A percentile compares a stretch with the other conserved stretches of the same genome.
phyloP scores from a whole-genome alignment of 2,888 invertebrate species.

The Neoascia interrupta region DNA sequence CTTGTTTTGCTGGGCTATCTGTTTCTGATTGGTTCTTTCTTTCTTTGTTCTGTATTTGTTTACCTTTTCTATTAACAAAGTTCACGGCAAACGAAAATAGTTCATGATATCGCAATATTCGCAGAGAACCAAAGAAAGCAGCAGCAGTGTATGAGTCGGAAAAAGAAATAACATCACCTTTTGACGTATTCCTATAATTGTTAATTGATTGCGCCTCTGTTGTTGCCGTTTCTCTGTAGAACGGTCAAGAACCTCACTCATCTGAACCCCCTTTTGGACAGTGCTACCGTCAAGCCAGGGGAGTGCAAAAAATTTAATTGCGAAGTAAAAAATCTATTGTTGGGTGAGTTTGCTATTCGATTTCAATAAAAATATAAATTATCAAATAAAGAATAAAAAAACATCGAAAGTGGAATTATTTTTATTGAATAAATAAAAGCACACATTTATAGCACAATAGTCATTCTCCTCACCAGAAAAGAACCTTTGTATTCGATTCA shows the following conservation, averaged over 20 bases:
- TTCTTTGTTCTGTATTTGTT: constrained; percentile 28
- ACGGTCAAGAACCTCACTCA: constrained; percentile 42
- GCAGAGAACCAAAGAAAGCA: background rate
- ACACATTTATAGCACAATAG: background rate
- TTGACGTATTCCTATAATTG: constrained; percentile 37
- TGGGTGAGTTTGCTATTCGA: constrained; percentile 4
- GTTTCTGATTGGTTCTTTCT: background rate
- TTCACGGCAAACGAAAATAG: constrained; percentile 21
- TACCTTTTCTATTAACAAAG: constrained; percentile 53
- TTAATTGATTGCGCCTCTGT: constrained; percentile 17
- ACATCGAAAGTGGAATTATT: too few species aligned
- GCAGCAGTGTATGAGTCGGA: background rate
- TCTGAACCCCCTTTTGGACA: background rate
- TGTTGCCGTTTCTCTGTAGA: background rate
- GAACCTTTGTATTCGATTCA: background rate
- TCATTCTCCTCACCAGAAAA: background rate
- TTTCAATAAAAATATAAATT: background rate
- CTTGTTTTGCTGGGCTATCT: background rate
- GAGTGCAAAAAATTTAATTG: constrained; percentile 29
- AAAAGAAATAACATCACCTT: constrained; percentile 18
- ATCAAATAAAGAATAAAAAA: background rate
- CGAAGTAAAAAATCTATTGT: constrained; percentile 16
- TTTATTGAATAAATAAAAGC: constrained; percentile 15
- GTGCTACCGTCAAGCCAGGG: background rate
- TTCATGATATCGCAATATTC: constrained; percentile 24